phyloP scores from a whole-genome alignment of 1,140 invertebrate species.

The Maniola jurtina region DNA sequence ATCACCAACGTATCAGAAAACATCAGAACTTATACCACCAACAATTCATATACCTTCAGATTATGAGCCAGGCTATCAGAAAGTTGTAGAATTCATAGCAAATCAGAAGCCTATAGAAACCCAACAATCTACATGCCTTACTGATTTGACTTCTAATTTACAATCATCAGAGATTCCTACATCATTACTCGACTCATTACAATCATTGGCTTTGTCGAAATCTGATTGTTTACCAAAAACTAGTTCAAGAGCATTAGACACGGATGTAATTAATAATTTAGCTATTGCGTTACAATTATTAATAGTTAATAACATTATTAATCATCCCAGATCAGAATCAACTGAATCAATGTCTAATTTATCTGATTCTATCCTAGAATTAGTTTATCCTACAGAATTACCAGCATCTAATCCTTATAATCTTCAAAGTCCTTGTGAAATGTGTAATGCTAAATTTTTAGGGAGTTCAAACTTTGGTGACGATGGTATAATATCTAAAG shows the following conservation, averaged over 20 bases:
- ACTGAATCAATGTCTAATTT: not conserved
- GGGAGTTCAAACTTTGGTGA: conserved; percentile 38
- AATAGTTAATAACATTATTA: conserved; percentile 61
- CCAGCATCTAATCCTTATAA: conserved; percentile 9
- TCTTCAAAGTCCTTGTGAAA: conserved; percentile 5
- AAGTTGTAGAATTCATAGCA: not conserved
- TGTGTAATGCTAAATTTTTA: conserved; percentile 51
- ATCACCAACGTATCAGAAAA: not conserved
- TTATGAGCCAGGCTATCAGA: not conserved
- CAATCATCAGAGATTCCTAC: not conserved
- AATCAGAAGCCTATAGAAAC: not conserved
- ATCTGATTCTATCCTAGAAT: conserved; percentile 18
- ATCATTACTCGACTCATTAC: conserved; percentile 2
- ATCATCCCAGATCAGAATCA: conserved; percentile 31
- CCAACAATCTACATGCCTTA: not conserved
- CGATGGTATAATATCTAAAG: conserved; percentile 17
- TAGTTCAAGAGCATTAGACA: conserved; percentile 32
- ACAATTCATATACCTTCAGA: not conserved
- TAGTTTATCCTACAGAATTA: conserved; percentile 2
- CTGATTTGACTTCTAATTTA: not conserved
- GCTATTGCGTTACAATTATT: conserved; percentile 62
- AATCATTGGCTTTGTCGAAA: conserved; percentile 1
- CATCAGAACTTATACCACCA: not conserved
- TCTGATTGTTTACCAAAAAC: not conserved
- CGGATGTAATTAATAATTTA: conserved; percentile 59